phyloP scores from a whole-genome alignment of 2,888 invertebrate genomes.

The Drosophila anomalata region DNA sequence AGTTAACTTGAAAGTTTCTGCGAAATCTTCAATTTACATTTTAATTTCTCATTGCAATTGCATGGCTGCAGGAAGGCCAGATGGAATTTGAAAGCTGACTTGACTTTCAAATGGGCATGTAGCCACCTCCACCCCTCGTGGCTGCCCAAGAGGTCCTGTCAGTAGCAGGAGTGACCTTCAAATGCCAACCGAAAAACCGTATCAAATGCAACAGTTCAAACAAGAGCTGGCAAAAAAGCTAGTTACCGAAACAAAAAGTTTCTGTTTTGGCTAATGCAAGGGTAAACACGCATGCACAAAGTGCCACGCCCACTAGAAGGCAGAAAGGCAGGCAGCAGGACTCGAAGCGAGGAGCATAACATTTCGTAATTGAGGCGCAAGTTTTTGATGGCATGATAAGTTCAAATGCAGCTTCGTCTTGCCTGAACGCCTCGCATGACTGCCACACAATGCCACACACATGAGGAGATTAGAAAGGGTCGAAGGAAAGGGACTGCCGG shows the following conservation, averaged over 20 bases:
- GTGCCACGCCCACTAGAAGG: conserved; percentile 27
- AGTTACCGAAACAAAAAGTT: conserved; percentile 32
- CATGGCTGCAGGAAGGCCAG: conserved; percentile 26
- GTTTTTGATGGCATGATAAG: conserved; percentile 61
- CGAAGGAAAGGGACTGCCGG: not conserved
- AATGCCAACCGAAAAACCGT: conserved; percentile 15
- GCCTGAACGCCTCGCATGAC: conserved; percentile 49
- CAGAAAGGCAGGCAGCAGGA: not conserved
- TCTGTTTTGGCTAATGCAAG: conserved; percentile 49
- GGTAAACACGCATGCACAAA: conserved; percentile 54
- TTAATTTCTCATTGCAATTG: conserved; percentile 5
- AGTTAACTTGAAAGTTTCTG: not conserved
- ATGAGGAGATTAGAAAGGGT: conserved; percentile 19
- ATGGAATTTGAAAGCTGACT: conserved; percentile 17
- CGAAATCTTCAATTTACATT: conserved; percentile 28
- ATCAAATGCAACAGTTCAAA: conserved; percentile 54
- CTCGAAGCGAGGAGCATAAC: conserved; percentile 17
- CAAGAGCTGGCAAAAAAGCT: conserved; percentile 15
- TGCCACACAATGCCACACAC: conserved; percentile 37
- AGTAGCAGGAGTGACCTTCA: conserved; percentile 41
- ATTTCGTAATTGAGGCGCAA: conserved; percentile 53
- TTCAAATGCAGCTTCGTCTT: conserved; percentile 50
- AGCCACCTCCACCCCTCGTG: not conserved
- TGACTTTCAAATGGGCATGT: conserved; percentile 26
- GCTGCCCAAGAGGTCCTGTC: conserved; percentile 28